phyloP scores from a whole-genome alignment of 2,888 invertebrate species.

The Eupithecia subumbrata region DNA sequence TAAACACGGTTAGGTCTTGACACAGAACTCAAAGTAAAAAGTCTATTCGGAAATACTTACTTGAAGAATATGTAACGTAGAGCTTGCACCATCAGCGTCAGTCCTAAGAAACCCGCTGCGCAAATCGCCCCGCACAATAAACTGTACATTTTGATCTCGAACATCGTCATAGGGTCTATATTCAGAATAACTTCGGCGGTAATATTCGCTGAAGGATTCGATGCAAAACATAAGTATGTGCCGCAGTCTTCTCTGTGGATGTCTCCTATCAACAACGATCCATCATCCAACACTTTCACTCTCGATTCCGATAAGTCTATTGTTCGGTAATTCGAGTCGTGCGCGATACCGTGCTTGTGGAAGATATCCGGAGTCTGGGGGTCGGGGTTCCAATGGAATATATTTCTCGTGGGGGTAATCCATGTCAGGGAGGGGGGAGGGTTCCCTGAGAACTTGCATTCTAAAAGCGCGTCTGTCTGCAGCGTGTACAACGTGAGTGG shows the following conservation, averaged over 20 bases:
- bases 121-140: constrained; percentile 91
- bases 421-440: constrained; percentile 93
- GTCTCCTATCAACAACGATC: constrained; percentile 89
- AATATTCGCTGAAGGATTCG: constrained; percentile 92
- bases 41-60: constrained; percentile 76
- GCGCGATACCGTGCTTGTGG: constrained; percentile 86
- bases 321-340: constrained; percentile 79
- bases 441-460: constrained; percentile 90
- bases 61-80: constrained; percentile 87
- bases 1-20: constrained; percentile 21
- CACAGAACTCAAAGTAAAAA: constrained; percentile 11
- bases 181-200: constrained; percentile 90
- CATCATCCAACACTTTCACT: constrained; percentile 89
- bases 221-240: constrained; percentile 92
- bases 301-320: constrained; percentile 81
- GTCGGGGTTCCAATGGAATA: constrained; percentile 92
- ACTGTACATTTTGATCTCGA: constrained; percentile 92
- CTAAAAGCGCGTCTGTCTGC: constrained; percentile 87
- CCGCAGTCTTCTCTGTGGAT: constrained; percentile 92
- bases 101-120: constrained; percentile 90
- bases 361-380: constrained; percentile 86
- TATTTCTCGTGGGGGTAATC: constrained; percentile 90
- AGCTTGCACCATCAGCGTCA: constrained; percentile 92
- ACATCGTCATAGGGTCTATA: constrained; percentile 93
- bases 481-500: constrained; percentile 86